phyloP scores from a whole-genome alignment of 2,113 vertebrate genomes.

The Tricholaema leucomelas region DNA sequence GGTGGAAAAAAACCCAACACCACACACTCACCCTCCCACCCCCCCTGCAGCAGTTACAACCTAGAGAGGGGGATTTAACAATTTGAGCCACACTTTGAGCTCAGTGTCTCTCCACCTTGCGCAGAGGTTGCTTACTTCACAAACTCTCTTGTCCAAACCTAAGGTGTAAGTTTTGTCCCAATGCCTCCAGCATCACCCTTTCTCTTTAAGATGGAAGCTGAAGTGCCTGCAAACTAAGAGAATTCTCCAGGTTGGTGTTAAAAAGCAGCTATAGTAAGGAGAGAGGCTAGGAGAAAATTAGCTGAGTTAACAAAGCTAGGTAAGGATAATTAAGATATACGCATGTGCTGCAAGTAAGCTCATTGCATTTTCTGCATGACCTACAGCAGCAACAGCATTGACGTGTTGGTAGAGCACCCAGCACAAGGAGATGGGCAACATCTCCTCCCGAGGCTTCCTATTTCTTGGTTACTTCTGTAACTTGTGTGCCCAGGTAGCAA shows the following conservation, averaged over 20 bases:
- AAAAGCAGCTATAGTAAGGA: background rate
- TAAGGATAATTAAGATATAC: background rate
- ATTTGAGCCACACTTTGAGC: background rate
- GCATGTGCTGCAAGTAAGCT: background rate
- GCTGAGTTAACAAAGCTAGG: background rate
- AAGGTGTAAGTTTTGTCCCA: background rate
- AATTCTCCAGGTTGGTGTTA: background rate
- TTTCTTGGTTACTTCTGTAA: background rate
- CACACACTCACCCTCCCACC: too few species aligned
- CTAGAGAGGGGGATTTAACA: fast-evolving
- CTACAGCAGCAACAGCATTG: background rate
- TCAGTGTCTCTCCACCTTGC: fast-evolving
- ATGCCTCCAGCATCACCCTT: background rate
- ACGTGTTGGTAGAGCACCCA: background rate
- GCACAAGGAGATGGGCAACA: background rate
- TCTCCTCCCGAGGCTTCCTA: background rate
- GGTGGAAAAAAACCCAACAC: background rate
- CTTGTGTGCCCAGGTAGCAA: too few species aligned
- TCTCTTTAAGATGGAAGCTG: background rate
- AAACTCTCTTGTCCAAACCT: background rate
- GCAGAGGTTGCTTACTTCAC: background rate
- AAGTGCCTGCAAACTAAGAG: background rate
- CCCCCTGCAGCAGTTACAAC: background rate
- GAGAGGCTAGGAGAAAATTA: background rate
- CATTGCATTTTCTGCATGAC: background rate